phyloP scores from a whole-genome alignment of 2,888 invertebrate genomes.

The Eristalis arbustorum region DNA sequence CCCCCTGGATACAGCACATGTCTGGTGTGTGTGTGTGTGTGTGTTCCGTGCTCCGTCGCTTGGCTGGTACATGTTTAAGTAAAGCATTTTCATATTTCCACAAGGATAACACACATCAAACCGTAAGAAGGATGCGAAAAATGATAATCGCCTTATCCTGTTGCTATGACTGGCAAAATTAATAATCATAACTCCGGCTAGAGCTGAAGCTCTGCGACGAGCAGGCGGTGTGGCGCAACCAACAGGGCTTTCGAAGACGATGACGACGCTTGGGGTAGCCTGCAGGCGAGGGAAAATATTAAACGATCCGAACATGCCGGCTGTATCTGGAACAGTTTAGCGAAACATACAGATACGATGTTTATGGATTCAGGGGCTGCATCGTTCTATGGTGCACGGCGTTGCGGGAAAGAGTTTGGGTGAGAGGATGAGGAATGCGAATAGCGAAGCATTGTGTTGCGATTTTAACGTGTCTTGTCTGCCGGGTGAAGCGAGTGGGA shows the following conservation, averaged over 20 bases:
- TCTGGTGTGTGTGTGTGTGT: slow-evolving; percentile 15
- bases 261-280: background rate
- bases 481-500: background rate
- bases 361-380: background rate
- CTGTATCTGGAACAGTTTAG: background rate
- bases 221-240: background rate
- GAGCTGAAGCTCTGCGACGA: background rate
- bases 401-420: background rate
- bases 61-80: slow-evolving; percentile 39
- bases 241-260: background rate
- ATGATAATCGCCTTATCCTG: slow-evolving; percentile 70
- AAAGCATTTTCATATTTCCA: slow-evolving; percentile 44
- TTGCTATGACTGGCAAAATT: slow-evolving; percentile 66
- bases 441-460: background rate
- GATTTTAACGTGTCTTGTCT: background rate
- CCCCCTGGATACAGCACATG: slow-evolving; percentile 10
- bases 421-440: background rate
- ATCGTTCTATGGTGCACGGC: background rate
- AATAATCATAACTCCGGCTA: slow-evolving; percentile 61
- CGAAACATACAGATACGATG: background rate
- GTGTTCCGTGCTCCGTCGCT: no score
- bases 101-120: slow-evolving; percentile 49
- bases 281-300: background rate
- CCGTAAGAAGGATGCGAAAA: slow-evolving; percentile 60
- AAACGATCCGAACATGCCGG: background rate